Percentiles rank a stretch among this genome's conserved stretches.
Conservation (phyloP, 1,140 invertebrate genomes). For the Drosophila arawakana region DNA sequence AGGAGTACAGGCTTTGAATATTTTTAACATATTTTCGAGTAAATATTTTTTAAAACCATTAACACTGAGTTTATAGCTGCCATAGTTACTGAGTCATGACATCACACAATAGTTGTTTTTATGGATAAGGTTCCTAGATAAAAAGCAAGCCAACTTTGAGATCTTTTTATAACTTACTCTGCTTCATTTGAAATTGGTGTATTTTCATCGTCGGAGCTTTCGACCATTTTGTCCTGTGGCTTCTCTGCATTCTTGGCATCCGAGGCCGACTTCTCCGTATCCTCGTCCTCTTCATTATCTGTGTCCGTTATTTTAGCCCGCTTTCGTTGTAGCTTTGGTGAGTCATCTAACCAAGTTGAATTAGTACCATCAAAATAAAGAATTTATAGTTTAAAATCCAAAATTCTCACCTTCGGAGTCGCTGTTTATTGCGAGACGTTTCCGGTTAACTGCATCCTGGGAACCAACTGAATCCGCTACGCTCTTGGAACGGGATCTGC, state of each 20-base stretch:
- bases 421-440: constrained; percentile 84
- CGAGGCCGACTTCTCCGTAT: constrained; percentile 36
- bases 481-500: constrained; percentile 80
- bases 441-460: constrained; percentile 59
- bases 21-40: too few species aligned
- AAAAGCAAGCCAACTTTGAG: too few species aligned
- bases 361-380: not conserved
- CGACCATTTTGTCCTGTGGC: constrained; percentile 49
- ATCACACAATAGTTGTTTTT: too few species aligned
- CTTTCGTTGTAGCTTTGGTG: constrained; percentile 75
- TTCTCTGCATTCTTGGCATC: constrained; percentile 29
- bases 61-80: too few species aligned
- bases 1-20: too few species aligned
- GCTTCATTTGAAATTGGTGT: constrained; percentile 79
- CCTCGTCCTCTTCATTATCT: constrained; percentile 85
- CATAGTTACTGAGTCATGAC: too few species aligned
- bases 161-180: constrained; percentile 53
- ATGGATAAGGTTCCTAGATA: too few species aligned
- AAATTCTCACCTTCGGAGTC: constrained; percentile 86
- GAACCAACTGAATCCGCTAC: constrained; percentile 67
- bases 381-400: not conserved
- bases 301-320: constrained; percentile 84
- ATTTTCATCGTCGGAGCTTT: constrained; percentile 87
- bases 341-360: constrained; percentile 51
- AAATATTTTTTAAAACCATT: too few species aligned